phyloP scores from a whole-genome alignment of 2,113 vertebrate species.

The Scortum barcoo region DNA sequence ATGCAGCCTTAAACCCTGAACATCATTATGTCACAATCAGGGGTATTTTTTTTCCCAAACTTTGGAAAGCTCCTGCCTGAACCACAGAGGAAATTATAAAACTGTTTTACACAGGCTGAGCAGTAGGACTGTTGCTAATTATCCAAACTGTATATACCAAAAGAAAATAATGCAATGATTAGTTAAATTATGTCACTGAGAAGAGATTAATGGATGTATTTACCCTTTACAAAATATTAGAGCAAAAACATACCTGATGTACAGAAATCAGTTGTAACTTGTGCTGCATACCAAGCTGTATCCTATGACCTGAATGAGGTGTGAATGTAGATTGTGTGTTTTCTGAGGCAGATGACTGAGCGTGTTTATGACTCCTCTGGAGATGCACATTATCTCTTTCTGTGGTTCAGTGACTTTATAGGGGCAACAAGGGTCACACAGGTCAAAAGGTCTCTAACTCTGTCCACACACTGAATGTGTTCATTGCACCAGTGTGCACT shows the following conservation, averaged over 20 bases:
- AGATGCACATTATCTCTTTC: neutral
- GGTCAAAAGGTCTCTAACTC: constrained; percentile 37
- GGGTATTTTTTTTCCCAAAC: neutral
- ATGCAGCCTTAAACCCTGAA: neutral
- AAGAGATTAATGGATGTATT: neutral
- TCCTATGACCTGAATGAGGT: neutral
- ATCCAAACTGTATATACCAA: neutral
- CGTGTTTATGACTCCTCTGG: neutral
- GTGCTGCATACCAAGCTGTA: neutral
- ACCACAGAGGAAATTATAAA: neutral
- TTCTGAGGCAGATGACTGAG: neutral
- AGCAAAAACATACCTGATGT: neutral
- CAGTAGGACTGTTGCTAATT: neutral
- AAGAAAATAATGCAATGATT: neutral
- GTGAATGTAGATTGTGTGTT: neutral
- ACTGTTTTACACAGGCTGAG: neutral
- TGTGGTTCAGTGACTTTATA: neutral
- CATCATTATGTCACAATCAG: neutral
- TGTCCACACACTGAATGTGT: neutral
- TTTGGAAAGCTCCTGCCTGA: too few species aligned
- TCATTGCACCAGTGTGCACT: neutral
- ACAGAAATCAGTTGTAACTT: neutral
- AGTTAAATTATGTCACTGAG: neutral
- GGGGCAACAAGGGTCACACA: neutral
- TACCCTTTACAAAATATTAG: neutral